Evolutionary conservation across 1,140 invertebrate species (phyloP).

Genomic region (Pseudomyrmex dendroicus): DNA sequence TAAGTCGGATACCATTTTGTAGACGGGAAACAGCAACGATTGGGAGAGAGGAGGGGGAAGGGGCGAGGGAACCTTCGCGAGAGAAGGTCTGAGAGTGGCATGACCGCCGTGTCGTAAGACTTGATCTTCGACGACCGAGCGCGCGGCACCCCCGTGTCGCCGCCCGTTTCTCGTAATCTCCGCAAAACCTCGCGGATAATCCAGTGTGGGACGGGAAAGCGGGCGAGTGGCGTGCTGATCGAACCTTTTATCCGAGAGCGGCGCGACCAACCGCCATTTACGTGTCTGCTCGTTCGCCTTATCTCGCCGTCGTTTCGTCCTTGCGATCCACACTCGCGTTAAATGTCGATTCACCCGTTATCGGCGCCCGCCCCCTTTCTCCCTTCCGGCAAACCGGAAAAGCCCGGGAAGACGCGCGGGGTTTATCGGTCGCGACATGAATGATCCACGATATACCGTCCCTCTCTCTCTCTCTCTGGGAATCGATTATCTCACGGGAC

Average conservation of each 20-base stretch:
- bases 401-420: not conserved
- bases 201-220: slow-evolving; percentile 56
- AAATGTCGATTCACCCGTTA: slow-evolving; percentile 68
- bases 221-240: slow-evolving; percentile 59
- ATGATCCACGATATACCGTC: slow-evolving; percentile 70
- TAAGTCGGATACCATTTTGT: slow-evolving; percentile 60
- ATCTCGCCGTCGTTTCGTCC: slow-evolving; percentile 65
- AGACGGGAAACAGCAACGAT: slow-evolving; percentile 42
- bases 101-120: slow-evolving; percentile 41
- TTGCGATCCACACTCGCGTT: slow-evolving; percentile 64
- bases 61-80: not conserved
- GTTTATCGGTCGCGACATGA: slow-evolving; percentile 66
- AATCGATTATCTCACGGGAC: slow-evolving; percentile 65
- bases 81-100: slow-evolving; percentile 15
- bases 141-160: too few species aligned
- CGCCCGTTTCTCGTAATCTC: slow-evolving; percentile 61
- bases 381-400: not conserved
- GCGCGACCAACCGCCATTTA: slow-evolving; percentile 58
- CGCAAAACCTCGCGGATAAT: slow-evolving; percentile 69
- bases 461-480: slow-evolving; percentile 7
- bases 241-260: slow-evolving; percentile 72
- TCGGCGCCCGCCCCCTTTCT: slow-evolving; percentile 7
- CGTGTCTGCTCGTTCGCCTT: slow-evolving; percentile 64
- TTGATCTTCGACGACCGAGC: slow-evolving; percentile 62
- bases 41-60: not conserved